These are phyloP conservation scores for Zaprionus kolodkinae DNA, from an alignment of 1,140 invertebrate genomes.

Conservation along the genomic window DNA sequence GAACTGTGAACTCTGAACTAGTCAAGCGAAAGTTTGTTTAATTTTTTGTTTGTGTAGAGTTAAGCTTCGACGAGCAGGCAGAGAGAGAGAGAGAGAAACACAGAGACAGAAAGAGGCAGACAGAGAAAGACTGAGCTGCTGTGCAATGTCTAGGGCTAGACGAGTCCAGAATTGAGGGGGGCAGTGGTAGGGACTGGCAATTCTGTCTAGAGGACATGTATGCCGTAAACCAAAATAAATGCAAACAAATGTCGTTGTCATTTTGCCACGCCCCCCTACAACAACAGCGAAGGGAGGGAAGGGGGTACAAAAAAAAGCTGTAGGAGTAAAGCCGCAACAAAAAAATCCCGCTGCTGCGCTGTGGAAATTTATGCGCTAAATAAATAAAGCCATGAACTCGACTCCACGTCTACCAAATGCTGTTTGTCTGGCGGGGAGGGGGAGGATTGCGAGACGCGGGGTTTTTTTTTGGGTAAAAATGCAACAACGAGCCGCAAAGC, in stretches of 20 bases:
- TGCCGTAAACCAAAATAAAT: conserved; percentile 69
- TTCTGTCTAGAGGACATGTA: conserved; percentile 46
- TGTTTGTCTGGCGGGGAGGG: conserved; percentile 29
- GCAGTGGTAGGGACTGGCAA: no score
- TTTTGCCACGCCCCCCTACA: not conserved
- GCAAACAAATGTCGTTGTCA: conserved; percentile 73
- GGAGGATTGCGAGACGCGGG: not conserved
- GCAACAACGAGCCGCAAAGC: conserved; percentile 63
- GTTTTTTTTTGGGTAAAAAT: conserved; percentile 55
- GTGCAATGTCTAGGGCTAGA: conserved; percentile 54
- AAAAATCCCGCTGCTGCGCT: conserved; percentile 59
- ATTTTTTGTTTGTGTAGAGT: conserved; percentile 19
- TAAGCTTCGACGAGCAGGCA: not conserved
- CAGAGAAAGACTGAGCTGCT: not conserved
- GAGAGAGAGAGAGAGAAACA: not conserved
- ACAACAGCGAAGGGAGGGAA: not conserved
- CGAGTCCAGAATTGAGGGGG: not conserved
- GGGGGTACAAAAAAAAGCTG: conserved; percentile 29
- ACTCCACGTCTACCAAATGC: conserved; percentile 59
- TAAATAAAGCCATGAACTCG: conserved; percentile 81
- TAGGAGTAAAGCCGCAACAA: conserved; percentile 22
- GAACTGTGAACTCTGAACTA: conserved; percentile 14
- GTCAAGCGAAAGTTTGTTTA: conserved; percentile 30
- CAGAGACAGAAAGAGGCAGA: not conserved
- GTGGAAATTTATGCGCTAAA: conserved; percentile 79